phyloP scores from a whole-genome alignment of 1,140 invertebrate genomes.

The Tribolium castaneum region DNA sequence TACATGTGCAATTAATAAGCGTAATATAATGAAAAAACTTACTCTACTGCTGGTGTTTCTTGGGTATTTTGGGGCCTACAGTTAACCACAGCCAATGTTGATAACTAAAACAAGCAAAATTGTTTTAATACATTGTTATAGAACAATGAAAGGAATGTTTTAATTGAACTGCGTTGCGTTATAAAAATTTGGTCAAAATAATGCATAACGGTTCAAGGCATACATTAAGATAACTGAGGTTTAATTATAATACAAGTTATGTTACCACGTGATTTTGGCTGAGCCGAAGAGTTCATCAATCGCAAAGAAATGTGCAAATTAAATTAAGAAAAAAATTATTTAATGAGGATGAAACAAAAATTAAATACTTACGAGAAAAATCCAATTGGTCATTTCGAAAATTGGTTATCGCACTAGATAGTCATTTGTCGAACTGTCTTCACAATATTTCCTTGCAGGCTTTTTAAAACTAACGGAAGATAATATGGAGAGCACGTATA shows the following conservation, averaged over 20 bases:
- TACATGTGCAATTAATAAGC: constrained; percentile 17
- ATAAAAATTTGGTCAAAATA: constrained; percentile 8
- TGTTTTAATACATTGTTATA: too few relatives aligned
- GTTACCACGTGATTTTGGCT: constrained; percentile 2
- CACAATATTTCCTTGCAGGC: constrained; percentile 50
- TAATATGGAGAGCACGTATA: constrained; percentile 45
- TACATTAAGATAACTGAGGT: constrained; percentile 6
- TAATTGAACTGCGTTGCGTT: too few relatives aligned
- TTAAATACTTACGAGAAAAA: constrained; percentile 17
- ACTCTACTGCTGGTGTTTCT: constrained; percentile 44
- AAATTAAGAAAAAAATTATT: not conserved
- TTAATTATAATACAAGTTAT: constrained; percentile 12
- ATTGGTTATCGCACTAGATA: constrained; percentile 21
- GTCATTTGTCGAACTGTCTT: constrained; percentile 49
- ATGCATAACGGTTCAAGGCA: constrained; percentile 8
- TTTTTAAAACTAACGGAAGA: constrained; percentile 57
- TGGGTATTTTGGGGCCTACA: constrained; percentile 42
- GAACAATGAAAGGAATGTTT: too few relatives aligned
- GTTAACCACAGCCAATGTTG: constrained; percentile 21
- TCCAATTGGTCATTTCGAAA: constrained; percentile 11
- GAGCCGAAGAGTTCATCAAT: constrained; percentile 14
- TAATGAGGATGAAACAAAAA: not conserved
- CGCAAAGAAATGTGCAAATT: constrained; percentile 3
- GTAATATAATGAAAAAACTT: constrained; percentile 26
- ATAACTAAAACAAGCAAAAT: constrained; percentile 40